Evolutionary conservation across 2,797 vertebrate genomes (phyloP), one percentile per base, ranked within the genome.

Genomic region (Cichlasoma orientale): DNA sequence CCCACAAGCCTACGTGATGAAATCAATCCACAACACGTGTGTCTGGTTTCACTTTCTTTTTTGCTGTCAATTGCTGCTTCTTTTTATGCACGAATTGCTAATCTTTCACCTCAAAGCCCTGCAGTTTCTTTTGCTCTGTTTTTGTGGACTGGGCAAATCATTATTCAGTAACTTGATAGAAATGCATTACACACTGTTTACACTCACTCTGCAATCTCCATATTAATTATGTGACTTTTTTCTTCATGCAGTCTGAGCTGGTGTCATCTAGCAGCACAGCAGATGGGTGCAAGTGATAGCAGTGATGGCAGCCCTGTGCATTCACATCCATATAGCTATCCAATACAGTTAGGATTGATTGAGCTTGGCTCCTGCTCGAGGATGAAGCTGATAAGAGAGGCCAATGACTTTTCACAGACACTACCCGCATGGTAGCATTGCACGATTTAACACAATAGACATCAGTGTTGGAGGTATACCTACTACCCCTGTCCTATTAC

Each of bases 311-410:
- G 86, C 63, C 61, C 72, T 69, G 47, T 27, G 55, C 68, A 56
- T 80, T 88, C 82, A 29, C 82, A 75, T 86, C 87, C 83, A 53
- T 85, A 80, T 63, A 82, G 85, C 78, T 78, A 72, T 85, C 77
- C 78, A 73, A 87, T 86, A 83, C 79, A 70, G 89, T 92, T 94
- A 85, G 71, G 83, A 94, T 87, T 90, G 92, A 95, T 93, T 81
- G 80, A 82, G 56, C 82, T 74, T 72, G 78, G 85, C 74, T 88
- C 47, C 75, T 68, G 80, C 56, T 74, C 78, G 79, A 82, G 85
- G 87, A 90, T 84, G 73, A 52, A 76, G 78, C 88, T 80, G 83
- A 94, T 92, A 91, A 91, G 71, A 83, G 63, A 80, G 84, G 79
- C 86, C 87, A 79, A 83, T 84, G 85, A 84, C 82, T 91, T 86